A percentile compares a stretch with the other conserved stretches of the same genome.
Conservation (phyloP, 1,140 invertebrate species). For the Phthorimaea operculella region DNA sequence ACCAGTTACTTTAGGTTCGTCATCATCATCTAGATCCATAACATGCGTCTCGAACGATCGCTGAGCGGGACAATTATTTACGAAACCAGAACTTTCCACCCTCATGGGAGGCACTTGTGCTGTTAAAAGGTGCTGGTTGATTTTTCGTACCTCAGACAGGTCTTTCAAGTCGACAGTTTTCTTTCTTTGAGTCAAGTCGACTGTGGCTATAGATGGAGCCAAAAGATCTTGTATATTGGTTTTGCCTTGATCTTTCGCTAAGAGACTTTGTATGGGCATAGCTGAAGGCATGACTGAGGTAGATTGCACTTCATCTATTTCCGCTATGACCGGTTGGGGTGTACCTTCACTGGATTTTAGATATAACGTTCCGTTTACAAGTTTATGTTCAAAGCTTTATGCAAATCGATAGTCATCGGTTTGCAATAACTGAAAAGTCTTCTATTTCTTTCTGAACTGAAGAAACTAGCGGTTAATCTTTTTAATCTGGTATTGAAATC, state of each 20-base stretch:
- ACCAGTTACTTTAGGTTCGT: not conserved
- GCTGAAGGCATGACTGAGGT: conserved; percentile 23
- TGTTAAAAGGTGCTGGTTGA: conserved; percentile 37
- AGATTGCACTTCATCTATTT: conserved; percentile 6
- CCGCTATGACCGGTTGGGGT: not conserved
- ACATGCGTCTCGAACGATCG: not conserved
- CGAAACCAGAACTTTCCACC: not conserved
- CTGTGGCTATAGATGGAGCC: not conserved
- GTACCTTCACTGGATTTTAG: conserved; percentile 15
- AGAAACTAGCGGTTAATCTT: conserved; percentile 40
- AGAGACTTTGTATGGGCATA: conserved; percentile 27
- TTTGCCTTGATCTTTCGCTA: conserved; percentile 24
- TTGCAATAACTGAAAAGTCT: conserved; percentile 37
- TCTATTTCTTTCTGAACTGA: conserved; percentile 39
- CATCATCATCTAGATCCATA: not conserved
- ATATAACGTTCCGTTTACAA: conserved; percentile 36
- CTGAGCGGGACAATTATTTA: not conserved
- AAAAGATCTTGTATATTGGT: conserved; percentile 10
- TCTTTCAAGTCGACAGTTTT: conserved; percentile 39
- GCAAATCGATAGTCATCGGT: conserved; percentile 48
- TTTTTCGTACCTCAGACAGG: conserved; percentile 29
- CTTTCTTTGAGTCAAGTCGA: conserved; percentile 22
- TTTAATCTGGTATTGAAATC: conserved; percentile 59
- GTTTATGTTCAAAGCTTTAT: conserved; percentile 50
- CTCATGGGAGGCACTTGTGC: conserved; percentile 36